Evolutionary conservation across 2,113 vertebrate genomes (phyloP).

Genomic region (Corythoichthys haematopterus): DNA sequence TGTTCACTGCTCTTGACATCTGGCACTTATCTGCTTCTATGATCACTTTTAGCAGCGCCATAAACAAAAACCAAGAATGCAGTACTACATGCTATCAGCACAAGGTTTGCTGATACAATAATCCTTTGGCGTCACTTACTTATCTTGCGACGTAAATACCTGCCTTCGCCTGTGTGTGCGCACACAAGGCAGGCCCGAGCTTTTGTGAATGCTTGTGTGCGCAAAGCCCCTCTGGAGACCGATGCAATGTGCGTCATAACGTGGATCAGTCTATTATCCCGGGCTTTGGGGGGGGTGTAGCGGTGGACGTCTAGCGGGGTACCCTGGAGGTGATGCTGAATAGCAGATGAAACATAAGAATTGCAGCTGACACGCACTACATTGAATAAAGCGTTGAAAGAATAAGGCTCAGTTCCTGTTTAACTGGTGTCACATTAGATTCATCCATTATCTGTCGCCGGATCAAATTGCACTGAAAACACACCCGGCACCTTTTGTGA

Average conservation of each 20-base stretch:
- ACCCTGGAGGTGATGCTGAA: slow-evolving; percentile 43
- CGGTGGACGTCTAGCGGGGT: slow-evolving; percentile 17
- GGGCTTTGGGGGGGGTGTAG: slow-evolving; percentile 35
- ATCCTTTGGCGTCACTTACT: slow-evolving; percentile 47
- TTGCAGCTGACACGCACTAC: neutral
- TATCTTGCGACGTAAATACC: slow-evolving; percentile 64
- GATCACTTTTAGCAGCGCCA: slow-evolving; percentile 33
- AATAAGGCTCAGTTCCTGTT: neutral
- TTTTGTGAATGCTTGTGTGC: slow-evolving; percentile 58
- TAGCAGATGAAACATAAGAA: slow-evolving; percentile 16
- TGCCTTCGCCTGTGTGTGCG: slow-evolving; percentile 35
- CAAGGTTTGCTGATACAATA: slow-evolving; percentile 33
- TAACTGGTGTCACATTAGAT: neutral
- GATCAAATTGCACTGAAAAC: neutral
- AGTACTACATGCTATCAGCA: slow-evolving; percentile 24
- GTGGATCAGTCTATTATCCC: slow-evolving; percentile 63
- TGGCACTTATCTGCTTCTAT: slow-evolving; percentile 18
- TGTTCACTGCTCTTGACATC: neutral
- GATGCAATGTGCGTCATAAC: slow-evolving; percentile 61
- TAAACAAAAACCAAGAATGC: slow-evolving; percentile 43
- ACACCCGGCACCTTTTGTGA: neutral
- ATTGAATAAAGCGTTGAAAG: neutral
- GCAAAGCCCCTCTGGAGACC: slow-evolving; percentile 57
- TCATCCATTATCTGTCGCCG: no score
- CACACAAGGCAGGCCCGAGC: slow-evolving; percentile 43